Conservation (phyloP, 2,888 invertebrate genomes). For the Sussaba pulchella region DNA sequence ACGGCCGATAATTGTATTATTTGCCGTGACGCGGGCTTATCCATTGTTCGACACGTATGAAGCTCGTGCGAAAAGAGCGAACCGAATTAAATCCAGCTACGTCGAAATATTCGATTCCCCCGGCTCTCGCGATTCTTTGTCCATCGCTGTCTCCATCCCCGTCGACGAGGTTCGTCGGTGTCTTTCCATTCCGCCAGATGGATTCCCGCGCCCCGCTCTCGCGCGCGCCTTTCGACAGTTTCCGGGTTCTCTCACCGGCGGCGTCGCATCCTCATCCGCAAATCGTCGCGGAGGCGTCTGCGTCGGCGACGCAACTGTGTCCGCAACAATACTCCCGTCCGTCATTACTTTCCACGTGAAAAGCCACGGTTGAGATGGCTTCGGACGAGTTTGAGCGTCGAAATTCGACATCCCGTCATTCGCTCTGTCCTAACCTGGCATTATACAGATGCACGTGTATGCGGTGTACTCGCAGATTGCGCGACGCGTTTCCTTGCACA, state of each 20-base stretch:
- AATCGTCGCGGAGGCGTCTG: conserved; percentile 16
- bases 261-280: conserved; percentile 18
- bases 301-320: conserved; percentile 7
- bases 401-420: conserved; percentile 20
- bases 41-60: no score
- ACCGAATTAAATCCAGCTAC: conserved; percentile 5
- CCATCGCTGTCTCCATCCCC: conserved; percentile 8
- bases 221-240: conserved; percentile 10
- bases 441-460: conserved; percentile 1
- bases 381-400: conserved; percentile 19
- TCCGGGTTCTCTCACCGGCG: conserved; percentile 22
- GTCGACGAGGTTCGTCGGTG: not conserved
- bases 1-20: no score
- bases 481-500: not conserved
- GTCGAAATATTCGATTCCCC: conserved; percentile 27
- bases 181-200: conserved; percentile 8
- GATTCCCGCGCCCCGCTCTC: conserved; percentile 27
- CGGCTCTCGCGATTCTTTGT: not conserved
- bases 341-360: conserved; percentile 14
- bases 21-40: no score
- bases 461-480: conserved; percentile 1
- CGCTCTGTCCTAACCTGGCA: not conserved
- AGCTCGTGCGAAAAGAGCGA: conserved; percentile 3
- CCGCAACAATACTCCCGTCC: conserved; percentile 9
- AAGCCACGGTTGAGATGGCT: not conserved